Conservation (phyloP, 2,797 vertebrate genomes). For the Propithecus deckenii region DNA sequence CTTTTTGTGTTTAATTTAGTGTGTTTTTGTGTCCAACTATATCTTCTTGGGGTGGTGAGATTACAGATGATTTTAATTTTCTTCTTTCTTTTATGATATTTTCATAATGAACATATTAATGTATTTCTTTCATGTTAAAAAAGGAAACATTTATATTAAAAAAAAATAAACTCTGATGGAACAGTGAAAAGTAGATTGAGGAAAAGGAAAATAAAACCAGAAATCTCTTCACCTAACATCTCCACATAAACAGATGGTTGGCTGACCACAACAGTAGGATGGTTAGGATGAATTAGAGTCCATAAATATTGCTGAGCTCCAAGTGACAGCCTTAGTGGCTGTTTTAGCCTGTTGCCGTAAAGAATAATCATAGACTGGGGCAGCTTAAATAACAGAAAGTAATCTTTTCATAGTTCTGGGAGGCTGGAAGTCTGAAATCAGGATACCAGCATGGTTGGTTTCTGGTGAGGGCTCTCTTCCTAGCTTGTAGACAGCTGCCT, state of each 20-base stretch:
- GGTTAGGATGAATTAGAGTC: neutral
- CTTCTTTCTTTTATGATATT: conserved; percentile 1
- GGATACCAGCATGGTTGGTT: neutral
- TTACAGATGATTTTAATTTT: neutral
- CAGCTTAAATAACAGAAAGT: neutral
- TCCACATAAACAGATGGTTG: neutral
- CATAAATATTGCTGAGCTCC: neutral
- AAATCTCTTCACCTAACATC: neutral
- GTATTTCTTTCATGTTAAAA: neutral
- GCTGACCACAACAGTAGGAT: neutral
- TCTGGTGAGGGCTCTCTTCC: neutral
- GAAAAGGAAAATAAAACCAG: neutral
- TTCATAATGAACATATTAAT: neutral
- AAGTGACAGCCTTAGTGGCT: neutral
- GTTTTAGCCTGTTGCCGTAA: neutral
- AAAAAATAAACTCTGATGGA: neutral
- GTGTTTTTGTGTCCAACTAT: neutral
- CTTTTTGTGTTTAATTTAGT: neutral
- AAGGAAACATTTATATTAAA: neutral
- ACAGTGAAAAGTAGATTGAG: neutral
- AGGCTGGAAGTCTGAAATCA: neutral
- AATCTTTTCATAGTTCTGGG: neutral
- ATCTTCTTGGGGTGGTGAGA: neutral
- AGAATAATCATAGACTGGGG: neutral
- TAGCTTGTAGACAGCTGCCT: no score